Evolutionary conservation across 2,113 vertebrate genomes (phyloP), one percentile per base, ranked within the genome.

Genomic region (Daubentonia madagascariensis): DNA sequence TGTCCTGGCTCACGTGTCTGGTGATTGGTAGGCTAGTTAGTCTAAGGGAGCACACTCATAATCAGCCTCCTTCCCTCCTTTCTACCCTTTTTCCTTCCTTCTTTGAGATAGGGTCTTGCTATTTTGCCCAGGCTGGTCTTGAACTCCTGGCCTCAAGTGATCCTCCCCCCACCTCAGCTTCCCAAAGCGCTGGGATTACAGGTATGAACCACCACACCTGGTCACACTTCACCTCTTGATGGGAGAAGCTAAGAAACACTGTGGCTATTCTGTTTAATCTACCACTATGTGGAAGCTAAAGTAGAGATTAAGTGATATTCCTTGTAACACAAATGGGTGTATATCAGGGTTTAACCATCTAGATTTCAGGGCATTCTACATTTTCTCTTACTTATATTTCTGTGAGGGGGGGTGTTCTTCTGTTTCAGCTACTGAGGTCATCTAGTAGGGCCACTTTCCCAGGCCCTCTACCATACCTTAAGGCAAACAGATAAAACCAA

Each of bases 401-500:
- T 95, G 45, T 23, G 12, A 87, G 52, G 23, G 35, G 28, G 35
- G 40, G 1, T 1, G 48, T 48, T 96, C 43, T 96, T 52, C 40
- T 87, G 40, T 92, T 93, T 76, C 68, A 95, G 52, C 23, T 65
- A 30, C 78, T 81, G 68, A 85, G 52, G 43, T 88, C 83, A 94
- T 63, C 48, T 70, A 81, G 40, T 80, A 17, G 16, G 75, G 32
- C 68, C 85, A 59, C 50, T 81, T 70, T 94, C 59, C 57, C 43
- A 10, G 54, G 54, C 73, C n/a, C 50, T 48, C 43, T 89, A 37
- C 67, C 72, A 6, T 22, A 83, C 23, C 43, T 48, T 75, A 23
- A 84, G 85, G 67, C 63, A 89, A 61, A 93, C 54, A 97, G 57
- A 65, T 83, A 87, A 96, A 88, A 72, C 11, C 81, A 76, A 94